Evolutionary conservation across 2,888 invertebrate species (phyloP), one percentile per base, ranked within the genome.

Genomic region (Lissocephala sabroskyi): DNA sequence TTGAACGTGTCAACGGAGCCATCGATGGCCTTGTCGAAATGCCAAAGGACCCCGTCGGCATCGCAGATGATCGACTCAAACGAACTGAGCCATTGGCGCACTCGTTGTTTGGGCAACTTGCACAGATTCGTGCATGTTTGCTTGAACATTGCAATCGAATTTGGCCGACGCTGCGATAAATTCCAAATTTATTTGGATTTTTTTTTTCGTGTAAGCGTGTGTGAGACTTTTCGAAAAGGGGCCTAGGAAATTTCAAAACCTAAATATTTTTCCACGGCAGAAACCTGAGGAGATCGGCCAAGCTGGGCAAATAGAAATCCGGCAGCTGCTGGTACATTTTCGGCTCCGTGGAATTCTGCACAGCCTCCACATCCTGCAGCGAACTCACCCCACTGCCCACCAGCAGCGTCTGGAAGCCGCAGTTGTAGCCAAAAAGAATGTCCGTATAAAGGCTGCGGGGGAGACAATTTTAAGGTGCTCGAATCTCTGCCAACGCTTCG

Each of bases 31-130:
- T 49, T 19, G 2, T 53, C 17, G 6, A 61, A 49, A 11, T 59
- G 50, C 71, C 71, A 73, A 2, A 73, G 48, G 0, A 73, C 75
- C 1, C 71, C 75, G 36, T 75, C 71, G 0, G 60, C 71, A 48
- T 71, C 71, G 23, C 46, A 65, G 14, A 73, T 47, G 3, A 67
- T 37, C 4, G 58, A 44, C 29, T 67, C 54, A n/a, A 73, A 45
- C 4, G 36, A 17, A 5, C n/a, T 32, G 2, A 74, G 3, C 71
- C 75, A 75, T 28, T 67, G 44, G 1, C 41, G 58, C 2, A 75
- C 67, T 1, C 47, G 23, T 3, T 61, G 35, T 4, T 55, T 57
- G 6, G 67, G 51, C 14, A 71, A 2, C 7, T 67, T 52, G 13
- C 46, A 41, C 1, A 73, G 48, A 29, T 57, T 45, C 3, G 65